These are phyloP conservation scores for Erebia aethiops DNA, from an alignment of 2,888 invertebrate species.

Conservation along the genomic window DNA sequence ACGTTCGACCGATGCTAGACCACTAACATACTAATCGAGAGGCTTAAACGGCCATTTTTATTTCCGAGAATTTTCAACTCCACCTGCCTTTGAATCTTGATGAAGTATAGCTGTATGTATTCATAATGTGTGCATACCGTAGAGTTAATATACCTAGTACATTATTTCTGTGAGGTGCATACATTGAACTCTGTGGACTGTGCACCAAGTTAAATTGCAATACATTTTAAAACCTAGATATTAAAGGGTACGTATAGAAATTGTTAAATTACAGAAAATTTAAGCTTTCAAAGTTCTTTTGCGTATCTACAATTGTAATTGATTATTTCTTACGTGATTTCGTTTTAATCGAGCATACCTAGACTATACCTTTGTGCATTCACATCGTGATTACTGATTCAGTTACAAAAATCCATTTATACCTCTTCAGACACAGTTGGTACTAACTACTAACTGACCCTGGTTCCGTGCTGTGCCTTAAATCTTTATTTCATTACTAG, in stretches of 20 bases:
- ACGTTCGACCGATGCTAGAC: slow-evolving; percentile 69
- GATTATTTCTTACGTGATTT: too few relatives aligned
- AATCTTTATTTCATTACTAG: too few relatives aligned
- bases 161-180: not conserved
- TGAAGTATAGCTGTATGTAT: slow-evolving; percentile 34
- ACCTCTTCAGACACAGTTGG: too few relatives aligned
- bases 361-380: too few relatives aligned
- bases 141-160: too few relatives aligned
- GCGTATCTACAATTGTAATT: too few relatives aligned
- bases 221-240: not conserved
- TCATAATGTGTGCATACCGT: slow-evolving; percentile 4
- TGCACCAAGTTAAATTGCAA: slow-evolving; percentile 7
- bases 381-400: too few relatives aligned
- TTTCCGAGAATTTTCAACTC: slow-evolving; percentile 55
- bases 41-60: slow-evolving; percentile 62
- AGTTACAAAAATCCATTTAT: too few relatives aligned
- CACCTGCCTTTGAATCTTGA: slow-evolving; percentile 48
- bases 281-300: not conserved
- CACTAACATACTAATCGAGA: slow-evolving; percentile 74
- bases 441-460: too few relatives aligned
- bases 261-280: not conserved
- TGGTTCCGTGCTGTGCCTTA: too few relatives aligned
- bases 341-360: too few relatives aligned
- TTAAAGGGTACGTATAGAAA: not conserved
- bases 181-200: slow-evolving; percentile 12